These are phyloP conservation scores for Lacanobia oleracea DNA, from an alignment of 2,888 invertebrate species.

Conservation along the genomic window DNA sequence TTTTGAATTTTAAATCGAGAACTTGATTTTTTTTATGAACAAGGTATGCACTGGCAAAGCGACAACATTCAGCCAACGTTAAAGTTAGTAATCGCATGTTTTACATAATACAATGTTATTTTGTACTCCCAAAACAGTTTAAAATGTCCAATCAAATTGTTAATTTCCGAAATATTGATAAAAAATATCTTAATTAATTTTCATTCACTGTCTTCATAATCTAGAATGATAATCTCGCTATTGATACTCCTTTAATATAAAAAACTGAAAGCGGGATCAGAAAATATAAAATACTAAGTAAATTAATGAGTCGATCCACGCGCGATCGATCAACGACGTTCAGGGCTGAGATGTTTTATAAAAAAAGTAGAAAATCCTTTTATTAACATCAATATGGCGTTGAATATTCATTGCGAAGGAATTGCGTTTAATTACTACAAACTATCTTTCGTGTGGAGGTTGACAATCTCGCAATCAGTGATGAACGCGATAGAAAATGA, in stretches of 20 bases:
- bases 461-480: constrained; percentile 62
- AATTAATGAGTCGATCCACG: constrained; percentile 66
- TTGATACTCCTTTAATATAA: constrained; percentile 51
- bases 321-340: constrained; percentile 62
- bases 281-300: constrained; percentile 52
- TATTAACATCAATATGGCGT: constrained; percentile 64
- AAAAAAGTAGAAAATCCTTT: constrained; percentile 64
- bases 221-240: constrained; percentile 47
- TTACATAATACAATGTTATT: constrained; percentile 27
- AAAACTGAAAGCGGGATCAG: constrained; percentile 44
- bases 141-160: neutral
- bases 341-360: constrained; percentile 41
- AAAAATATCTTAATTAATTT: constrained; percentile 21
- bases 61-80: constrained; percentile 48
- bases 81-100: constrained; percentile 46
- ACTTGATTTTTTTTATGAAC: constrained; percentile 60
- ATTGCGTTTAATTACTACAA: constrained; percentile 76
- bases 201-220: constrained; percentile 37
- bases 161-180: neutral
- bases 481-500: constrained; percentile 57
- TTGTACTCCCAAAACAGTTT: neutral
- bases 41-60: constrained; percentile 50
- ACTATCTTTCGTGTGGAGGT: constrained; percentile 61
- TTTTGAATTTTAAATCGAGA: constrained; percentile 75
- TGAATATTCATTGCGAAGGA: constrained; percentile 73